Percentiles rank a stretch among this genome's conserved stretches.
Conservation (phyloP, 1,140 invertebrate genomes). For the Lordiphosa stackelbergi region DNA sequence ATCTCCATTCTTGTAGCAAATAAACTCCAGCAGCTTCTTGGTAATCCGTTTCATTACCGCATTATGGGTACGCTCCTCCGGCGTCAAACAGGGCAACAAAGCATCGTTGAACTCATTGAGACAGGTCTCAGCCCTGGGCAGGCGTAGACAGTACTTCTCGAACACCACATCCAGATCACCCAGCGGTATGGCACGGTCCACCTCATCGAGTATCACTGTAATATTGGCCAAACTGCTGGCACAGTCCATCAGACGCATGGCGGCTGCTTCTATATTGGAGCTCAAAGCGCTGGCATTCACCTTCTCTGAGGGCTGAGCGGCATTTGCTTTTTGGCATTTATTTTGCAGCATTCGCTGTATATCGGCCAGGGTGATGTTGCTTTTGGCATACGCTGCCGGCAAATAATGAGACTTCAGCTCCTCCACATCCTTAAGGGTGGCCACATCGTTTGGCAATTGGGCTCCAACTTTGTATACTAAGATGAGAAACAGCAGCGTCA, state of each 20-base stretch:
- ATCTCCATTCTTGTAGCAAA: constrained; percentile 88
- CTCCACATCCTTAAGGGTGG: constrained; percentile 29
- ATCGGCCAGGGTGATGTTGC: constrained; percentile 43
- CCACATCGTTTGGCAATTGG: constrained; percentile 10
- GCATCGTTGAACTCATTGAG: constrained; percentile 80
- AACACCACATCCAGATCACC: constrained; percentile 79
- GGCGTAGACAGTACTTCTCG: constrained; percentile 82
- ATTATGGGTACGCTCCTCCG: constrained; percentile 78
- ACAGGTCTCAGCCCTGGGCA: constrained; percentile 81
- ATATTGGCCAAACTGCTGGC: constrained; percentile 78
- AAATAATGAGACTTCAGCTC: constrained; percentile 38
- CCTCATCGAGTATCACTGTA: constrained; percentile 79
- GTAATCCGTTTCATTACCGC: constrained; percentile 82
- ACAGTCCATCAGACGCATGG: constrained; percentile 71
- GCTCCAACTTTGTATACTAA: neutral
- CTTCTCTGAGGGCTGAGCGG: neutral
- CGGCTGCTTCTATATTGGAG: constrained; percentile 36
- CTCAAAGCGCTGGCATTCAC: constrained; percentile 26
- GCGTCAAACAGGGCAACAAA: constrained; percentile 81
- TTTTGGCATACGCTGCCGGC: constrained; percentile 30
- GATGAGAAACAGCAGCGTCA: neutral
- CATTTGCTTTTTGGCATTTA: constrained; percentile 56
- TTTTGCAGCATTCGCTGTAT: constrained; percentile 39
- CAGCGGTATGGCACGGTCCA: constrained; percentile 80
- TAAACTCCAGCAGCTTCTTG: constrained; percentile 83